phyloP scores from a whole-genome alignment of 1,140 invertebrate genomes.

The Magallana gigas region DNA sequence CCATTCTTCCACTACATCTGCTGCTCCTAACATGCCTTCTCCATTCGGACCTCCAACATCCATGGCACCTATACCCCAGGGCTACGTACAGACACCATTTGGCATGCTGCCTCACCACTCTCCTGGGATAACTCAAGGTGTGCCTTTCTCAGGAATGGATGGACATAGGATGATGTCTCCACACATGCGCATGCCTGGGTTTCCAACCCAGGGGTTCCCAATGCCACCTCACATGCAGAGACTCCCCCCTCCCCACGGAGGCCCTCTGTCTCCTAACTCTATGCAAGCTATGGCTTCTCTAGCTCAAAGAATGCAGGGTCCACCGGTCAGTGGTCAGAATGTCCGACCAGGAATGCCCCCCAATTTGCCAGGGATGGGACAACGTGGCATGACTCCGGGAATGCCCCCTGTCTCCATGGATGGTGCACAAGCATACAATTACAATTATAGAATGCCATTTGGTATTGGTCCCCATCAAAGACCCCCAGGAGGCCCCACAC shows the following conservation, averaged over 20 bases:
- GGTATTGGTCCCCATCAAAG: slow-evolving; percentile 11
- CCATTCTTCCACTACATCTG: slow-evolving; percentile 15
- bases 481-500: not conserved
- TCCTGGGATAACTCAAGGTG: slow-evolving; percentile 41
- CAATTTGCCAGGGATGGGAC: slow-evolving; percentile 12
- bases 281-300: slow-evolving; percentile 43
- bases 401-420: slow-evolving; percentile 8
- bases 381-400: slow-evolving; percentile 8
- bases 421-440: not conserved
- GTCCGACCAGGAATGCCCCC: slow-evolving; percentile 23
- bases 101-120: slow-evolving; percentile 42
- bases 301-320: slow-evolving; percentile 36
- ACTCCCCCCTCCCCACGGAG: slow-evolving; percentile 40
- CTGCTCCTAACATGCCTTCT: slow-evolving; percentile 20
- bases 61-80: slow-evolving; percentile 36
- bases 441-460: slow-evolving; percentile 26
- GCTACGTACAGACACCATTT: slow-evolving; percentile 41
- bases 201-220: slow-evolving; percentile 33
- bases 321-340: not conserved
- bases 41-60: not conserved
- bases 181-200: slow-evolving; percentile 44
- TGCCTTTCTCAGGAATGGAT: slow-evolving; percentile 31
- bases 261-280: slow-evolving; percentile 17
- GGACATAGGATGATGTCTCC: slow-evolving; percentile 30
- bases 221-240: slow-evolving; percentile 48